These are phyloP conservation scores for Blomia tropicalis DNA, from an alignment of 2,888 invertebrate genomes.

Conservation along the genomic window DNA sequence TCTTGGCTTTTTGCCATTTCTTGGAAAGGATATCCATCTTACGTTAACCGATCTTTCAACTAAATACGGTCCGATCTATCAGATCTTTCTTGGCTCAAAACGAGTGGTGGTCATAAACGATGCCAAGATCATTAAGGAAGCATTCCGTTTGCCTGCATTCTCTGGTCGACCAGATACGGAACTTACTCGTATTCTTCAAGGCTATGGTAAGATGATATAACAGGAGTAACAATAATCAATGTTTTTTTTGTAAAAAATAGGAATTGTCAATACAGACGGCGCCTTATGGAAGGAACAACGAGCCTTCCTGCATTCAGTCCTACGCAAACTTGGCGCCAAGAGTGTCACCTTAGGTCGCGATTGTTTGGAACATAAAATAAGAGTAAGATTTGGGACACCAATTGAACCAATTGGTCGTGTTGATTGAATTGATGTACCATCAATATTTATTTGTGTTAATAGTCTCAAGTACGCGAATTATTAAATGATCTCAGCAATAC, in stretches of 20 bases:
- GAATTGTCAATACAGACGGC: slow-evolving; percentile 73
- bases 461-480: slow-evolving; percentile 60
- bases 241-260: slow-evolving; percentile 40
- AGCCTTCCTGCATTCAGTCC: slow-evolving; percentile 65
- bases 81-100: slow-evolving; percentile 61
- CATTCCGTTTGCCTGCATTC: slow-evolving; percentile 68
- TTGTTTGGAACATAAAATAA: slow-evolving; percentile 51
- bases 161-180: slow-evolving; percentile 72
- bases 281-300: slow-evolving; percentile 77
- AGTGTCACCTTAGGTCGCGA: slow-evolving; percentile 61
- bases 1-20: slow-evolving; percentile 63
- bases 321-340: slow-evolving; percentile 72
- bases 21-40: slow-evolving; percentile 54
- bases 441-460: slow-evolving; percentile 17
- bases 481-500: slow-evolving; percentile 43
- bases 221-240: neutral
- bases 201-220: slow-evolving; percentile 49
- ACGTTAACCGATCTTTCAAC: slow-evolving; percentile 58
- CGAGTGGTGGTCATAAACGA: slow-evolving; percentile 70
- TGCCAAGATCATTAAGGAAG: slow-evolving; percentile 65
- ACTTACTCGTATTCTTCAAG: slow-evolving; percentile 66
- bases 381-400: slow-evolving; percentile 30
- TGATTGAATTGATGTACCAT: neutral
- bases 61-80: slow-evolving; percentile 64
- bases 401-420: neutral